A percentile compares a stretch with the other conserved stretches of the same genome.
phyloP scores from a whole-genome alignment of 2,888 invertebrate genomes.

The Heliconius ethilla region DNA sequence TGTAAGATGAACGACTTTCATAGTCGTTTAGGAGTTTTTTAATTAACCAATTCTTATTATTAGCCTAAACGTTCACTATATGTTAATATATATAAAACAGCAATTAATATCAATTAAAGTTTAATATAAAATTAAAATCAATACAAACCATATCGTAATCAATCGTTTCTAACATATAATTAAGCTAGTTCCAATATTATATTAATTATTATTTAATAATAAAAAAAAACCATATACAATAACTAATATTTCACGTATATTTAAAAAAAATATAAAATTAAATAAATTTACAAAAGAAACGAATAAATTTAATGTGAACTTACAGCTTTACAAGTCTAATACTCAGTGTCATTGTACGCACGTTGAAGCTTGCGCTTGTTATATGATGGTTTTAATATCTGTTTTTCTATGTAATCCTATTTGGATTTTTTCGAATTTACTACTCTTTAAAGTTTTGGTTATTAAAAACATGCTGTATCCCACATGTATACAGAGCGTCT shows the following conservation, averaged over 20 bases:
- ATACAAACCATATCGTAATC: no score
- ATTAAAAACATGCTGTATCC: neutral
- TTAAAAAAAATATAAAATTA: neutral
- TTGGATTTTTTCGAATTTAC: neutral
- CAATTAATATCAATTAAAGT: no score
- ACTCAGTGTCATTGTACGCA: constrained; percentile 25
- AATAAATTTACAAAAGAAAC: constrained; percentile 6
- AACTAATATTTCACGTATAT: neutral
- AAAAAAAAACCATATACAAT: neutral
- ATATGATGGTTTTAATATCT: neutral
- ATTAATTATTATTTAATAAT: neutral
- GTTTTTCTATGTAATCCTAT: constrained; percentile 12
- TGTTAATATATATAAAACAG: no score
- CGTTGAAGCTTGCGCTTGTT: constrained; percentile 22
- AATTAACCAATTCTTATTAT: no score
- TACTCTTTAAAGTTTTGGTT: neutral
- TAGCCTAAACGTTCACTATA: no score
- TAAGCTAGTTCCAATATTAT: neutral
- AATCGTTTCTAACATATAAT: no score
- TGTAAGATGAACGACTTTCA: neutral
- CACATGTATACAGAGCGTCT: neutral
- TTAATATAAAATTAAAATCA: no score
- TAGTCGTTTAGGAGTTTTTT: neutral
- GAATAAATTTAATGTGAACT: constrained; percentile 15
- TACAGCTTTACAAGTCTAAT: constrained; percentile 20